These are phyloP conservation scores for Amphipoea lucens DNA, from an alignment of 2,888 invertebrate species.

Conservation along the genomic window DNA sequence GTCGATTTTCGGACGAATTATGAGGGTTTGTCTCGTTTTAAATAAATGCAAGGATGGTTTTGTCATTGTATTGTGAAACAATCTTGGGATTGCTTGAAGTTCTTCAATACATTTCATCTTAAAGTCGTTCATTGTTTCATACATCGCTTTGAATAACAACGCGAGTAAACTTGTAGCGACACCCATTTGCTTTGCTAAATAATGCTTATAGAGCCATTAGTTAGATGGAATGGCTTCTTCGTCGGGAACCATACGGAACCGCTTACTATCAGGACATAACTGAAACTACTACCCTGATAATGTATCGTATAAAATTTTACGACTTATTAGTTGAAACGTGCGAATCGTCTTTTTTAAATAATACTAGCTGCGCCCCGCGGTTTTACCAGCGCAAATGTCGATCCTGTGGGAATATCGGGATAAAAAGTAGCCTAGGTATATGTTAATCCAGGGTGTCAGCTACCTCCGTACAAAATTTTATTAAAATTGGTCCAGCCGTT, in stretches of 20 bases:
- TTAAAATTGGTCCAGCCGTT: too few relatives aligned
- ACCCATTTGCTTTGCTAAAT: conserved; percentile 17
- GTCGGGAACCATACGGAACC: neutral
- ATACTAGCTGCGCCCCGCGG: too few relatives aligned
- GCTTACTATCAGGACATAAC: neutral
- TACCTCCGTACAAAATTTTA: too few relatives aligned
- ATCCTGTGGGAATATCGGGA: too few relatives aligned
- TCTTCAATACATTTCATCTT: conserved; percentile 47
- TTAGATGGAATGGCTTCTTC: neutral
- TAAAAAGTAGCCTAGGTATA: too few relatives aligned
- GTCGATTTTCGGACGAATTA: conserved; percentile 50
- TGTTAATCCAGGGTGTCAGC: too few relatives aligned
- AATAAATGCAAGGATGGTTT: conserved; percentile 52
- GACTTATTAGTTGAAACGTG: too few relatives aligned
- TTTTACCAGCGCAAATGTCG: too few relatives aligned
- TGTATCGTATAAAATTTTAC: too few relatives aligned
- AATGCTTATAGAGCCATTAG: conserved; percentile 4
- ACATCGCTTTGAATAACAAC: conserved; percentile 32
- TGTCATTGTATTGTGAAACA: conserved; percentile 56
- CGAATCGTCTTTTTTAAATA: too few relatives aligned
- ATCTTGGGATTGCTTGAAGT: conserved; percentile 46
- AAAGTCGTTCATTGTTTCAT: conserved; percentile 31
- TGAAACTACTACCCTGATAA: neutral
- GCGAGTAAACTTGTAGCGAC: conserved; percentile 13
- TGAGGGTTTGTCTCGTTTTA: conserved; percentile 27